phyloP scores from a whole-genome alignment of 2,797 vertebrate genomes.

The Gouania willdenowi region DNA sequence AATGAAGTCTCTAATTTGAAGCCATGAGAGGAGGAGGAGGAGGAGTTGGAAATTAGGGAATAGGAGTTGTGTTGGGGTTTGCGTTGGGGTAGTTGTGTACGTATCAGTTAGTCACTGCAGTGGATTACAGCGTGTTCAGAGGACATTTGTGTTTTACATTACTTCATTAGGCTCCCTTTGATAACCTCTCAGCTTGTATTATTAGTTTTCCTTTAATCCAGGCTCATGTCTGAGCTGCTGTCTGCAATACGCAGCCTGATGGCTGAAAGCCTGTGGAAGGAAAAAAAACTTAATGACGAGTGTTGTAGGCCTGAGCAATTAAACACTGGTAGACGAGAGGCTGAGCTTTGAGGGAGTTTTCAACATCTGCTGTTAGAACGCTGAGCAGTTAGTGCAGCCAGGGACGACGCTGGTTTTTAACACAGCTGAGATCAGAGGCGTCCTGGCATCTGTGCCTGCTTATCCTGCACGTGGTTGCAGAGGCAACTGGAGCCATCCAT shows the following conservation, averaged over 20 bases:
- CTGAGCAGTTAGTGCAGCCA: too few species aligned
- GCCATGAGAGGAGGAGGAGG: conserved; percentile 13
- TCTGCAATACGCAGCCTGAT: conserved; percentile 22
- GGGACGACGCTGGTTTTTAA: too few species aligned
- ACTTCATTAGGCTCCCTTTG: conserved; percentile 57
- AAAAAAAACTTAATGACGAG: conserved; percentile 42
- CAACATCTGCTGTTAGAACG: conserved; percentile 45
- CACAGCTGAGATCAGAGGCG: too few species aligned
- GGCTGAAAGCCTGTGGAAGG: conserved; percentile 34
- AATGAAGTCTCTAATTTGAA: conserved; percentile 39
- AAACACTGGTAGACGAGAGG: conserved; percentile 47
- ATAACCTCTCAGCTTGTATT: conserved; percentile 61
- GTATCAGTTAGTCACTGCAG: conserved; percentile 37
- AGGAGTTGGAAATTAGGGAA: neutral
- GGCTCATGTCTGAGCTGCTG: conserved; percentile 44
- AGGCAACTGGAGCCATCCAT: too few species aligned
- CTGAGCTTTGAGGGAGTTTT: conserved; percentile 22
- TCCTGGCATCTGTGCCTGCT: too few species aligned
- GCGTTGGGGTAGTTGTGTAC: too few species aligned
- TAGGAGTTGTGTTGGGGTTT: too few species aligned
- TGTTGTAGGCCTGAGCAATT: conserved; percentile 49
- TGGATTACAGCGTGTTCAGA: conserved; percentile 56
- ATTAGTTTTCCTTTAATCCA: conserved; percentile 61
- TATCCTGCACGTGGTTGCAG: too few species aligned
- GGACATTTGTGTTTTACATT: conserved; percentile 57